phyloP scores from a whole-genome alignment of 2,888 invertebrate genomes.

The Mimachlamys varia region DNA sequence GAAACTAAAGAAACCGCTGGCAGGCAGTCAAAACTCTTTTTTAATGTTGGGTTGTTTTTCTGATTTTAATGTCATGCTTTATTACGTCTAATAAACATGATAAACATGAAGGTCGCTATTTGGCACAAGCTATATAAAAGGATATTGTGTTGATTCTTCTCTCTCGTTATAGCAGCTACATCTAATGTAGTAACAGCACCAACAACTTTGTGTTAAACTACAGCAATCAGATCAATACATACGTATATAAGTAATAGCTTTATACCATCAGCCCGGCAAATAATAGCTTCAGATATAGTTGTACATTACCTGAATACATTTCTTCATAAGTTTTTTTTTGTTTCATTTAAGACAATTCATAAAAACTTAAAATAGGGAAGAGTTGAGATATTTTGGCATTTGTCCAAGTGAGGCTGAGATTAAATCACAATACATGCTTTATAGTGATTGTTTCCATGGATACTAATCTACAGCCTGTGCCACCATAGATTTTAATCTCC shows the following conservation, averaged over 20 bases:
- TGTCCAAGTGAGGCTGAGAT: not conserved
- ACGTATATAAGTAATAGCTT: not conserved
- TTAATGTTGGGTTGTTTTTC: conserved; percentile 13
- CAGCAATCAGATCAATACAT: too few species aligned
- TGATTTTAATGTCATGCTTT: conserved; percentile 14
- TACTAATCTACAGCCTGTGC: not conserved
- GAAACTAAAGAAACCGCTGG: not conserved
- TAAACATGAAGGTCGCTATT: conserved; percentile 10
- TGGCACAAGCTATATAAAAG: not conserved
- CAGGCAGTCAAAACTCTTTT: conserved; percentile 2
- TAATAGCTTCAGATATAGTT: not conserved
- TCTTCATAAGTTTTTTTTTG: not conserved
- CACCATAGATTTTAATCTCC: not conserved
- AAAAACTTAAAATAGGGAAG: not conserved
- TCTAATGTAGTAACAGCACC: too few species aligned
- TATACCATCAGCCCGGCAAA: not conserved
- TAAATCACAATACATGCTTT: not conserved
- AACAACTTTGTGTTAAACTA: too few species aligned
- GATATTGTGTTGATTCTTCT: too few species aligned
- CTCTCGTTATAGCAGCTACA: not conserved
- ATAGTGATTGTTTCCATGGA: conserved; percentile 8
- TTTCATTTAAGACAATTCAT: not conserved
- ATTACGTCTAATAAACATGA: not conserved
- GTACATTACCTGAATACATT: not conserved
- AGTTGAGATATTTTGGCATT: conserved; percentile 21